Evolutionary conservation across 2,888 invertebrate species (phyloP), one percentile per base, ranked within the genome.

Genomic region (Lithophane semibrunnea): DNA sequence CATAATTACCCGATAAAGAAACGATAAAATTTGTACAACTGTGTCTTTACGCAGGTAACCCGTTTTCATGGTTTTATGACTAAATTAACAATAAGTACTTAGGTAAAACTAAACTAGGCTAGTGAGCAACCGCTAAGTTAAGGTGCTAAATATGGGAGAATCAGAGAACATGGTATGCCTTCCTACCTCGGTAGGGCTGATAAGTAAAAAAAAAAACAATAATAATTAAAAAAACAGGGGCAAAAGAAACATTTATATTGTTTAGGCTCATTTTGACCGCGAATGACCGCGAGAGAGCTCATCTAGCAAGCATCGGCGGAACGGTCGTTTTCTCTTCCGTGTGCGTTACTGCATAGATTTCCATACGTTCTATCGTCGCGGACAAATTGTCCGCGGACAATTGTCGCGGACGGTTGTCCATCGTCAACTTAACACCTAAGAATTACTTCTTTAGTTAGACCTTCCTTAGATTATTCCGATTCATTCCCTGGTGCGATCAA

Each of bases 1-100:
- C 54, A 60, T 68, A 64, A 68, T 67, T 71, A 58, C 37, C 13
- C 13, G 65, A 66, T 77, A 56, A 52, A 72, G n/a, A 69, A 82
- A 60, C 77, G 18, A 77, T 82, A 54, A 24, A 61, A 69, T 61
- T 61, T 49, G 4, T 49, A 18, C 49, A 37, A 58, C 29, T 56
- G 24, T 44, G 13, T 68, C 12, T 21, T 21, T 37, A 67, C 12
- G 29, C 10, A 16, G 13, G 73, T 49, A 69, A 79, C n/a, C 24
- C 18, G 37, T 54, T 56, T 42, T 47, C 42, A 3, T 16, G 8
- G 16, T 21, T 72, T 24, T 72, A 29, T 29, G 16, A 44, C 16
- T 44, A 44, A 42, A 74, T 74, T 60, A 52, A 60, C 24, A 52
- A 49, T 73, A 58, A 4, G 0, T 37, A 12, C 16, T 2, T 42